phyloP scores from a whole-genome alignment of 2,888 invertebrate genomes.

The Netelia fuscicornis region DNA sequence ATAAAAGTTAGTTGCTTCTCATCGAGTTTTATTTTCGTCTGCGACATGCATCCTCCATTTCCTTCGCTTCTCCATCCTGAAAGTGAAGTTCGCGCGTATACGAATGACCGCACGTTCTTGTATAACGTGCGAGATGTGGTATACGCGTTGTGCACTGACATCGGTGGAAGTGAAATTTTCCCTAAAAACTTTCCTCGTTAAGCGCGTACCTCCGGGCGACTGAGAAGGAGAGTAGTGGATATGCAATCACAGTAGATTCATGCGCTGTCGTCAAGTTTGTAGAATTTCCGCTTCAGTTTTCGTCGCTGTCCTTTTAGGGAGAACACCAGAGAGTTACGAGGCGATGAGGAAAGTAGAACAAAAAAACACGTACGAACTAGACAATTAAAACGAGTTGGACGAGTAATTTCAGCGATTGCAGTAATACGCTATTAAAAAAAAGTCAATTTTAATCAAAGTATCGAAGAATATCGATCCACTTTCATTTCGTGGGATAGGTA shows the following conservation, averaged over 20 bases:
- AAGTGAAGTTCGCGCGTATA: constrained; percentile 21
- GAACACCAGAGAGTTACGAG: constrained; percentile 1
- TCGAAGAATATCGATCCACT: no score
- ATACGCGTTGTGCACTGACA: constrained; percentile 34
- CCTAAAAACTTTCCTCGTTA: constrained; percentile 62
- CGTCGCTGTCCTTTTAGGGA: constrained; percentile 35
- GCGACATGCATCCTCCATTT: no score
- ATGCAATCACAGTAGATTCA: constrained; percentile 38
- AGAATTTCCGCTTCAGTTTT: constrained; percentile 53
- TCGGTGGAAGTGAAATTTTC: constrained; percentile 38
- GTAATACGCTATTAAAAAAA: no score
- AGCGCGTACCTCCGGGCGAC: constrained; percentile 51
- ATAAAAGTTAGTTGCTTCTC: no score
- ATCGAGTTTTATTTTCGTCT: no score
- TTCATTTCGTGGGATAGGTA: no score
- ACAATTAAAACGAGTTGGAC: neutral
- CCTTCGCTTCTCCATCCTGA: no score
- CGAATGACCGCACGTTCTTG: neutral
- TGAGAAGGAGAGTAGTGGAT: constrained; percentile 14
- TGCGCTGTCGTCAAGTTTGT: constrained; percentile 47
- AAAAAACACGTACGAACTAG: neutral
- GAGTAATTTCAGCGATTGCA: no score
- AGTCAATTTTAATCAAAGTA: no score
- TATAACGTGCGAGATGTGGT: no score
- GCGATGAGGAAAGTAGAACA: neutral